phyloP scores from a whole-genome alignment of 2,888 invertebrate genomes.

The Eulithis prunata region DNA sequence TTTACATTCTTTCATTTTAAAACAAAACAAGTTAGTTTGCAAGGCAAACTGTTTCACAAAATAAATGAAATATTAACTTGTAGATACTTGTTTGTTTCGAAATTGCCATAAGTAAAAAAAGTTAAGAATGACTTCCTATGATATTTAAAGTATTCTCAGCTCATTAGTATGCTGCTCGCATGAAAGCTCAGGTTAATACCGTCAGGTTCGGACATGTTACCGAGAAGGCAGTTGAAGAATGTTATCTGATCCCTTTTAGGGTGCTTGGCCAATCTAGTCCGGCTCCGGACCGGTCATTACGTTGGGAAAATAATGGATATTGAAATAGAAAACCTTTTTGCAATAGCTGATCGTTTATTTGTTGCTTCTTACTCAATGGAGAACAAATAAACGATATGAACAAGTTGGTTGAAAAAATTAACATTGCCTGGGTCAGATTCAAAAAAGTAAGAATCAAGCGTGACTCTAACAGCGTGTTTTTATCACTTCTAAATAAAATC shows the following conservation, averaged over 20 bases:
- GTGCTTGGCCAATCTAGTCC: conserved; percentile 28
- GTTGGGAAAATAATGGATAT: conserved; percentile 18
- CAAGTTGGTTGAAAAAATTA: not conserved
- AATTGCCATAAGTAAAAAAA: conserved; percentile 24
- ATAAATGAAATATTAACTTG: no score
- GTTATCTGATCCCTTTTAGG: conserved; percentile 35
- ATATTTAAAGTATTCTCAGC: conserved; percentile 16
- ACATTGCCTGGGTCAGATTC: no score
- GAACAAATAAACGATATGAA: not conserved
- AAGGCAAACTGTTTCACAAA: no score
- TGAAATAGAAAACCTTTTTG: conserved; percentile 12
- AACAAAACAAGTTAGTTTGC: no score
- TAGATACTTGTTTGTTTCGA: no score
- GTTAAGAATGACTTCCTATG: conserved; percentile 24
- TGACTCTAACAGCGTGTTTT: no score
- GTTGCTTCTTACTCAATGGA: not conserved
- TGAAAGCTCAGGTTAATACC: conserved; percentile 28
- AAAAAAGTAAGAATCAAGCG: no score
- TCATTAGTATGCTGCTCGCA: conserved; percentile 35
- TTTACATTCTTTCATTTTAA: no score
- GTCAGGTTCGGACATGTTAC: conserved; percentile 38
- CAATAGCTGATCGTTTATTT: not conserved
- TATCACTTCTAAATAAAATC: no score
- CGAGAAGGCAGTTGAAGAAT: conserved; percentile 31
- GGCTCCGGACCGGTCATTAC: conserved; percentile 7